These are phyloP conservation scores for Pseudorectes ferrugineus DNA, from an alignment of 2,113 vertebrate genomes.

Conservation along the genomic window DNA sequence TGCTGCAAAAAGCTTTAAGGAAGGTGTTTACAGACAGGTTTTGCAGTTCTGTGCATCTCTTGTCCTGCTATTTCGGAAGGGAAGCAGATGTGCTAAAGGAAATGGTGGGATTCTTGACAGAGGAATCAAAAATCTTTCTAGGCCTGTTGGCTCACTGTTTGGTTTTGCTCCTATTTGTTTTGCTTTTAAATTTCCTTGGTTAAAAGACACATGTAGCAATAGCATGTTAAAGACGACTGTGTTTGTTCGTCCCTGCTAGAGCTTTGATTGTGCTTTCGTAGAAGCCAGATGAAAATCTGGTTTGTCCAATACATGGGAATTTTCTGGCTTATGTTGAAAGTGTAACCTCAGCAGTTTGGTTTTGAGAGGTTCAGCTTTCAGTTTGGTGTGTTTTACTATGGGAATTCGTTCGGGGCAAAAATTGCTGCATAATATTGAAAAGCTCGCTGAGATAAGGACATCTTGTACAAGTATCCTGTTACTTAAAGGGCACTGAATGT, in stretches of 20 bases:
- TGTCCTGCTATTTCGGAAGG: neutral
- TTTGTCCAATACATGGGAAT: neutral
- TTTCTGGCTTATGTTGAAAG: neutral
- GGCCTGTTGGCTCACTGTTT: neutral
- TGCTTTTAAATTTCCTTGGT: neutral
- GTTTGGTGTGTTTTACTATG: neutral
- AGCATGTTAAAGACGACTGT: neutral
- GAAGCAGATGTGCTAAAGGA: neutral
- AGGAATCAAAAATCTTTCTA: neutral
- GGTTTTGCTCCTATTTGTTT: neutral
- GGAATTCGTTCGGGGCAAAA: neutral
- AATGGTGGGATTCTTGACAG: neutral
- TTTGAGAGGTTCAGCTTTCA: neutral
- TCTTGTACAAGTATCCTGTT: conserved; percentile 44
- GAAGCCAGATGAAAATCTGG: neutral
- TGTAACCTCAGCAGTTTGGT: neutral
- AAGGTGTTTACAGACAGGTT: neutral
- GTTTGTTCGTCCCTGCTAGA: neutral
- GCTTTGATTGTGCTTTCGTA: neutral
- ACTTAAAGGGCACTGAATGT: conserved; percentile 21
- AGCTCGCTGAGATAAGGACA: conserved; percentile 15
- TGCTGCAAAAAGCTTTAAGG: neutral
- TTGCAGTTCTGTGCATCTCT: neutral
- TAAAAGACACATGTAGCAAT: neutral
- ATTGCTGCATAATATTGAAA: neutral